Conservation (phyloP, 2,888 invertebrate species). For the Diloba caeruleocephala region DNA sequence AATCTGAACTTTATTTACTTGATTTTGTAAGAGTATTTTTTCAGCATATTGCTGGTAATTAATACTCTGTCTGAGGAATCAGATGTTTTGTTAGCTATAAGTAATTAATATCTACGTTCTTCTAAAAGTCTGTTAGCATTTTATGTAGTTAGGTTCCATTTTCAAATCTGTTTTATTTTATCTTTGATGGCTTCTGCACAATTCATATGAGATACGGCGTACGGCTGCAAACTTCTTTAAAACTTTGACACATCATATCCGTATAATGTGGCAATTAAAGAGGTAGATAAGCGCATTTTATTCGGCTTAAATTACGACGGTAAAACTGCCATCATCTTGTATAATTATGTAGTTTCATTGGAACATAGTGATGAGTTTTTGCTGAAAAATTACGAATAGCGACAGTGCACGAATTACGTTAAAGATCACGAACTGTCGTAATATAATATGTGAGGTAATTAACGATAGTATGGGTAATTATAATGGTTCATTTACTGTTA, state of each 20-base stretch:
- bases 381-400: conserved; percentile 45
- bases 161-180: conserved; percentile 1
- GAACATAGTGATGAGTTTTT: conserved; percentile 29
- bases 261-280: conserved; percentile 28
- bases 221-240: too few relatives aligned
- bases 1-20: conserved; percentile 55
- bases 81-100: conserved; percentile 4
- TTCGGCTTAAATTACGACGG: conserved; percentile 26
- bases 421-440: conserved; percentile 50
- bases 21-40: conserved; percentile 50
- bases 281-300: conserved; percentile 34
- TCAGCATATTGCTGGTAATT: conserved; percentile 50
- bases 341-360: conserved; percentile 50
- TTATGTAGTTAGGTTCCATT: conserved; percentile 12
- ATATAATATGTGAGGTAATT: conserved; percentile 62
- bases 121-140: conserved; percentile 9
- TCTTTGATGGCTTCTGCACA: too few relatives aligned
- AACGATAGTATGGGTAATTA: conserved; percentile 68
- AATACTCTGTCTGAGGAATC: conserved; percentile 29
- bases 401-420: conserved; percentile 47
- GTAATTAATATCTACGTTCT: conserved; percentile 20
- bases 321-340: conserved; percentile 35
- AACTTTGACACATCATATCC: conserved; percentile 34
- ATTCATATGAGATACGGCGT: too few relatives aligned
- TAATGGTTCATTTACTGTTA: conserved; percentile 74